Evolutionary conservation across 2,113 vertebrate species (phyloP).

Genomic region (Neogobius melanostomus): DNA sequence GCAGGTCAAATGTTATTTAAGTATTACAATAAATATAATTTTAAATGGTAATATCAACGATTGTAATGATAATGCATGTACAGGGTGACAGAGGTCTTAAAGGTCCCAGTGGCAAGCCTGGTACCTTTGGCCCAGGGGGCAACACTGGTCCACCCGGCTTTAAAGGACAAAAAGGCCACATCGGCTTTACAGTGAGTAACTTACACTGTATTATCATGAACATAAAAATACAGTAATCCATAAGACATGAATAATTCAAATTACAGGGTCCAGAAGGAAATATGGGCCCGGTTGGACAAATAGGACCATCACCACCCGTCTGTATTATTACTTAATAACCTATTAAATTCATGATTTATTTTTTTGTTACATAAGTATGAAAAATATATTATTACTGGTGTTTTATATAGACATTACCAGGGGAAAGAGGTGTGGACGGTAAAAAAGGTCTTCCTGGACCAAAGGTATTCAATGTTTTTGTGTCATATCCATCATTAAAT

Average conservation of each 20-base stretch:
- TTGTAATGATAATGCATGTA: slow-evolving; percentile 4
- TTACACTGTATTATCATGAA: not conserved
- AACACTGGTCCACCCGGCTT: slow-evolving; percentile 57
- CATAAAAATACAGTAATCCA: not conserved
- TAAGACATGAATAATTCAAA: not conserved
- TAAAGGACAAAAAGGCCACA: slow-evolving; percentile 67
- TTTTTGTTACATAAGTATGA: too few relatives aligned
- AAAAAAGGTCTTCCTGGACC: slow-evolving; percentile 60
- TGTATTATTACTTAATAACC: slow-evolving; percentile 13
- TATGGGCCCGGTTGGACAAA: slow-evolving; percentile 53
- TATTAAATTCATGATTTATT: too few relatives aligned
- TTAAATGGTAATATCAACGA: not conserved
- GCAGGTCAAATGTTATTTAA: slow-evolving; percentile 55
- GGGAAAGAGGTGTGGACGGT: slow-evolving; percentile 61
- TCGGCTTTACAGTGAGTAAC: slow-evolving; percentile 62
- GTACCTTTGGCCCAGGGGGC: slow-evolving; percentile 71
- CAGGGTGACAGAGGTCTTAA: slow-evolving; percentile 68
- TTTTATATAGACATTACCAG: slow-evolving; percentile 64
- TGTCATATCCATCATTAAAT: not conserved
- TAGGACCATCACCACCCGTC: slow-evolving; percentile 63
- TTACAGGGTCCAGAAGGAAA: slow-evolving; percentile 68
- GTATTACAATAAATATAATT: not conserved
- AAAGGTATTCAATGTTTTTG: slow-evolving; percentile 66
- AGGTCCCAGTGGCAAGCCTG: slow-evolving; percentile 56
- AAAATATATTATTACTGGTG: not conserved